phyloP scores from a whole-genome alignment of 2,888 invertebrate genomes.

The Lapara coniferarum region DNA sequence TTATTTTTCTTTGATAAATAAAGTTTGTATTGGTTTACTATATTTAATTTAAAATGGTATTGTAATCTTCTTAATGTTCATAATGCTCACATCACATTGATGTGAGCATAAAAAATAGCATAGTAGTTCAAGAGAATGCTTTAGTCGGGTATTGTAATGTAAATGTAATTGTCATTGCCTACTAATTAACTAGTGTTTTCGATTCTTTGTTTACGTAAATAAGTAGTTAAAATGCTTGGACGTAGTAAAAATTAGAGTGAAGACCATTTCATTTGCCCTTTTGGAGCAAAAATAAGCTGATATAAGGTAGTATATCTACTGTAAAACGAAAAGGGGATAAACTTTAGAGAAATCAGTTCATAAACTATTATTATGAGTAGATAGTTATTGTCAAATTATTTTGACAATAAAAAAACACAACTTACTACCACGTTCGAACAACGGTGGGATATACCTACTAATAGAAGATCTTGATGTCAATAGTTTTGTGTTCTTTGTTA shows the following conservation, averaged over 20 bases:
- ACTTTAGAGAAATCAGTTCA: neutral
- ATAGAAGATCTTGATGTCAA: neutral
- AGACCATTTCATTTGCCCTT: neutral
- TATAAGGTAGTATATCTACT: neutral
- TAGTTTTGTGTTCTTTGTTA: neutral
- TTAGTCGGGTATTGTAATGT: neutral
- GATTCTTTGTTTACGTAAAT: slow-evolving; percentile 11
- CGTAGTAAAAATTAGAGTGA: neutral
- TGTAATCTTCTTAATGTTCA: slow-evolving; percentile 38
- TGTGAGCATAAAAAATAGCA: slow-evolving; percentile 2
- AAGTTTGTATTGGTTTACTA: slow-evolving; percentile 40
- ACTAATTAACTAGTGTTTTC: slow-evolving; percentile 1
- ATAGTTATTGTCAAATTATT: too few species aligned
- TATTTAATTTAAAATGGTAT: slow-evolving; percentile 45
- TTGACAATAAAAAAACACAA: neutral
- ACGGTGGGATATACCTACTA: neutral
- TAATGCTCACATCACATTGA: too few species aligned
- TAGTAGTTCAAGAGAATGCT: neutral
- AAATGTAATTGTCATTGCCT: neutral
- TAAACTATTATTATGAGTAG: neutral
- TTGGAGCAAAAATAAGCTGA: neutral
- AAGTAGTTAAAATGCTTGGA: neutral
- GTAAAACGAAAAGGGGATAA: neutral
- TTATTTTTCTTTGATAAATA: slow-evolving; percentile 54
- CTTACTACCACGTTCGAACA: neutral